phyloP scores from a whole-genome alignment of 2,888 invertebrate species.

The Drosophila formosana region DNA sequence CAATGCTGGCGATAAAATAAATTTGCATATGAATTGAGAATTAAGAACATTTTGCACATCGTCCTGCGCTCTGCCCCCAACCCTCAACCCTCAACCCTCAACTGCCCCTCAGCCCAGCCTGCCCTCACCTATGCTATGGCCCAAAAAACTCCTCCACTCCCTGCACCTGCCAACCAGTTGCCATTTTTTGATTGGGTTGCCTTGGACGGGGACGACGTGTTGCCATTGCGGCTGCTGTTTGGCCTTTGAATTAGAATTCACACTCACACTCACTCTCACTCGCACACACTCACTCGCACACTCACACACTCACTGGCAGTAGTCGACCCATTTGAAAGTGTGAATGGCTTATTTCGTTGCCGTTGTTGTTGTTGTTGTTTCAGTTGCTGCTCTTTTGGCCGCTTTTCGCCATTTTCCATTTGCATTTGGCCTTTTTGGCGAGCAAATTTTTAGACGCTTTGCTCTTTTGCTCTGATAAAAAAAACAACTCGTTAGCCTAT shows the following conservation, averaged over 20 bases:
- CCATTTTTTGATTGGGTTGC: conserved; percentile 68
- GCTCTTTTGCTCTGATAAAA: conserved; percentile 60
- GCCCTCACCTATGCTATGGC: neutral
- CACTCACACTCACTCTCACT: conserved; percentile 27
- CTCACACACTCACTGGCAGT: conserved; percentile 4
- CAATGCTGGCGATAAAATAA: conserved; percentile 84
- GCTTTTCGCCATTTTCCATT: conserved; percentile 61
- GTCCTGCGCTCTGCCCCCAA: conserved; percentile 48
- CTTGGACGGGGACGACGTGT: conserved; percentile 56
- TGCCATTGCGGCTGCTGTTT: conserved; percentile 78
- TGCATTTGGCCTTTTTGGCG: conserved; percentile 72
- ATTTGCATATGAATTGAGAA: conserved; percentile 86
- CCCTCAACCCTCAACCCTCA: neutral
- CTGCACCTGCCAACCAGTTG: conserved; percentile 58
- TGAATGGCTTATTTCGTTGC: conserved; percentile 78
- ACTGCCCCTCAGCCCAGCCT: neutral
- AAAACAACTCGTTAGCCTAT: conserved; percentile 74
- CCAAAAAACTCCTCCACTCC: neutral
- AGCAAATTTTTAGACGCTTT: conserved; percentile 69
- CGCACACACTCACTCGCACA: conserved; percentile 8
- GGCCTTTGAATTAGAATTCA: conserved; percentile 78
- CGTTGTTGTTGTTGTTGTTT: conserved; percentile 49
- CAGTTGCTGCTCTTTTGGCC: conserved; percentile 67
- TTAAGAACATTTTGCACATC: conserved; percentile 85
- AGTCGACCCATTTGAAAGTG: conserved; percentile 62